phyloP scores from a whole-genome alignment of 2,797 vertebrate genomes.

The Phrynocephalus forsythii region DNA sequence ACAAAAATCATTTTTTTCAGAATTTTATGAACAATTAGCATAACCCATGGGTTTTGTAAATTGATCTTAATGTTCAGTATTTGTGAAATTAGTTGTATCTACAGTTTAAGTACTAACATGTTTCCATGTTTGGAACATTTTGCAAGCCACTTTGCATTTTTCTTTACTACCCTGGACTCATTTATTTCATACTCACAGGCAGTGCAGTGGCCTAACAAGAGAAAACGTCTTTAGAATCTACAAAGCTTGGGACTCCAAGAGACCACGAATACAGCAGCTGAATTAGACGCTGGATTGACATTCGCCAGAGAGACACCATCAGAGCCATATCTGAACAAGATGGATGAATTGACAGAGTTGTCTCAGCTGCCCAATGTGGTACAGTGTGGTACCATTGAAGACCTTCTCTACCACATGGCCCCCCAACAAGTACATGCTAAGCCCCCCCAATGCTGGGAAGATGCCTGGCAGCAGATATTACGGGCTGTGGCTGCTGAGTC shows the following conservation, averaged over 20 bases:
- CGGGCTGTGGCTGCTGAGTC: not conserved
- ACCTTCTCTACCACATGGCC: not conserved
- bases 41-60: not conserved
- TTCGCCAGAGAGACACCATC: not conserved
- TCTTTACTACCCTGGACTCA: too few species aligned
- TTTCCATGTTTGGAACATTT: not conserved
- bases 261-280: not conserved
- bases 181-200: not conserved
- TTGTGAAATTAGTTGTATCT: not conserved
- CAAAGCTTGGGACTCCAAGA: not conserved
- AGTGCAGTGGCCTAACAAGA: not conserved
- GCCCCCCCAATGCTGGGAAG: conserved; percentile 16
- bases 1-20: not conserved
- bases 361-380: not conserved
- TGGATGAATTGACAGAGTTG: not conserved
- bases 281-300: not conserved
- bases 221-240: not conserved
- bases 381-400: conserved; percentile 6
- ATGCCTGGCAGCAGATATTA: conserved; percentile 18
- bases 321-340: not conserved
- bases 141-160: too few species aligned
- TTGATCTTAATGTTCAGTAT: not conserved
- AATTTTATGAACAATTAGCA: not conserved
- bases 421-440: not conserved
- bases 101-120: not conserved